These are phyloP conservation scores for Temnothorax ravouxi DNA, from an alignment of 2,888 invertebrate species.

Conservation along the genomic window DNA sequence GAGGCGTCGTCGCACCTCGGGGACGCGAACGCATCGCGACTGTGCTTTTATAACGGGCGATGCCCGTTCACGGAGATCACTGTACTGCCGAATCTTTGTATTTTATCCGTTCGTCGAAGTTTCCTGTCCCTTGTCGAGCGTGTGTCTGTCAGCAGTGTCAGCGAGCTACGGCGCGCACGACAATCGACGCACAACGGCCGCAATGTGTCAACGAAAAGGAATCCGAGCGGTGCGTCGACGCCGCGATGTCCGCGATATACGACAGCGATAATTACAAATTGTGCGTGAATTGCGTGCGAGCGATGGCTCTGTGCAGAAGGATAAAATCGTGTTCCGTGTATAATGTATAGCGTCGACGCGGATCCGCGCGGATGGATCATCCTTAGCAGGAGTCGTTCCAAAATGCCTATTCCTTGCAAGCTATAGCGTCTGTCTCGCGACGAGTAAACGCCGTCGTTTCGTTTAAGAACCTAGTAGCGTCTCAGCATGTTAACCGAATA, in stretches of 20 bases:
- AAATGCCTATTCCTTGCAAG: constrained; percentile 34
- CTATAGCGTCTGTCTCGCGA: constrained; percentile 37
- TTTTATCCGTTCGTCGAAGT: constrained; percentile 46
- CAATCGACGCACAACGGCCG: too few relatives aligned
- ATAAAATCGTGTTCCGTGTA: constrained; percentile 31
- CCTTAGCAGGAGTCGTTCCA: background rate
- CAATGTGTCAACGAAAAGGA: too few relatives aligned
- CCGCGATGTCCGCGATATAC: background rate
- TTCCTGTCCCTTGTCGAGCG: constrained; percentile 9
- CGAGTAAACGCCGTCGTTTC: constrained; percentile 22
- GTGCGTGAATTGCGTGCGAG: background rate
- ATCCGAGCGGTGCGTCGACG: background rate
- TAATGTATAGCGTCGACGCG: background rate
- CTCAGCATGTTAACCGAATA: constrained; percentile 30
- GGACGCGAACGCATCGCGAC: constrained; percentile 21
- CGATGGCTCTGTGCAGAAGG: background rate
- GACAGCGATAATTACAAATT: background rate
- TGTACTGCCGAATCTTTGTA: constrained; percentile 58
- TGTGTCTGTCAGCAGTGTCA: constrained; percentile 2
- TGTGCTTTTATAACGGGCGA: constrained; percentile 36
- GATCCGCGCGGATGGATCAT: background rate
- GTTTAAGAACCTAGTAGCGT: constrained; percentile 35
- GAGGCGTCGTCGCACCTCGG: constrained; percentile 6
- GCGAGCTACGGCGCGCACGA: background rate
- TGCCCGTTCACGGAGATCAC: constrained; percentile 33